Evolutionary conservation across 2,797 vertebrate genomes (phyloP), one percentile per base, ranked within the genome.

Genomic region (Sus cebifrons): DNA sequence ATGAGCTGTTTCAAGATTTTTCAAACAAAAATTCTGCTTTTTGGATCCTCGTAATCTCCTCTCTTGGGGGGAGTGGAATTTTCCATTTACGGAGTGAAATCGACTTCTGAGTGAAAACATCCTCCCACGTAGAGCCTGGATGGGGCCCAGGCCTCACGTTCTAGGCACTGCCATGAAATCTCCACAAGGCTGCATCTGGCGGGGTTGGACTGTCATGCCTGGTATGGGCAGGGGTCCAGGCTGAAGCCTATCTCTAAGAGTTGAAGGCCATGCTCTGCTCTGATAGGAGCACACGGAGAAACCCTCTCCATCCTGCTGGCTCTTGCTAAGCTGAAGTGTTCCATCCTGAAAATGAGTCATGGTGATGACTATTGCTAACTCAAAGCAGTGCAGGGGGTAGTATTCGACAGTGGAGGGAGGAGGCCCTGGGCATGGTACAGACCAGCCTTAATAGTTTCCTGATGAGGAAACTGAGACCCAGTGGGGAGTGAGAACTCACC

Each of bases 301-400:
- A 27, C 84, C 87, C 77, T 58, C 74, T 92, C 9, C 23, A 60
- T 86, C 65, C 82, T 91, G 56, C 3, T 71, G 56, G 17, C 32
- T 32, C 89, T 92, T 70, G 58, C 15, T 58, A 82, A 91, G 85
- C 52, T 90, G 58, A 44, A 90, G 68, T 16, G 32, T 94, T 79
- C 58, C 40, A 32, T 62, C 25, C 56, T 27, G 14, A 81, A 70
- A 92, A 95, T 97, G 75, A 96, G 96, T 97, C 97, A 94, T 8
- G 23, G 13, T 49, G 92, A 70, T 93, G 94, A 93, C 86, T 97
- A 32, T 18, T 75, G 74, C 10, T 73, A 65, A 95, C 77, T 95
- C 2, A 0, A 74, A 74, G 17, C 40, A 88, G 17, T 29, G 77
- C 18, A 44, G 18, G 32, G 65, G 40, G 15, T 2, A 89, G 29